These are phyloP conservation scores for Oncopodura yosiiana DNA, from an alignment of 1,140 invertebrate species.

Conservation along the genomic window DNA sequence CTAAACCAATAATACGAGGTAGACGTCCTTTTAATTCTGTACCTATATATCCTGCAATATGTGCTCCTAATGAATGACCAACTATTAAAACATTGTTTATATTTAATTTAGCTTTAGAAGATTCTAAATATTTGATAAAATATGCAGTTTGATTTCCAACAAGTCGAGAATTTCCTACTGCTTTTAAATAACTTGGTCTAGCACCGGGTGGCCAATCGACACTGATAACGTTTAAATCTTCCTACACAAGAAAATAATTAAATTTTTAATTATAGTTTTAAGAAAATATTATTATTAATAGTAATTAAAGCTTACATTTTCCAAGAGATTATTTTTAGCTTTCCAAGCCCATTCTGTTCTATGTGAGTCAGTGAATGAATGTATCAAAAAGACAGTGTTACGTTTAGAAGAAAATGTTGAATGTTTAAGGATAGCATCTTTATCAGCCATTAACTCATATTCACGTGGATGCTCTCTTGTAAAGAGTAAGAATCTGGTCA, in stretches of 20 bases:
- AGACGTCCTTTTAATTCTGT: constrained; percentile 5
- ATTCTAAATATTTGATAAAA: constrained; percentile 33
- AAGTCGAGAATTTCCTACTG: constrained; percentile 37
- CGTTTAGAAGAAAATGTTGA: constrained; percentile 11
- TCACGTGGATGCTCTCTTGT: constrained; percentile 11
- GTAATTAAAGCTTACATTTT: constrained; percentile 10
- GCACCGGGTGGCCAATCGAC: constrained; percentile 39
- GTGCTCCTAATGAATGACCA: constrained; percentile 26
- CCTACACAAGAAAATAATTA: constrained; percentile 30
- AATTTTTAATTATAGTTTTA: constrained; percentile 22
- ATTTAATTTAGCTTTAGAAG: constrained; percentile 11
- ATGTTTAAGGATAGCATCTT: constrained; percentile 15
- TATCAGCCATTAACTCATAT: constrained; percentile 20
- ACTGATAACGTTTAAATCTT: constrained; percentile 37
- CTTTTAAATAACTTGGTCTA: constrained; percentile 36
- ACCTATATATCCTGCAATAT: constrained; percentile 22
- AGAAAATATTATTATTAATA: neutral
- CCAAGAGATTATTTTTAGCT: constrained; percentile 19
- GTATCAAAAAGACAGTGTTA: constrained; percentile 21
- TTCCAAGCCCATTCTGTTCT: constrained; percentile 6
- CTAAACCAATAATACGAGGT: constrained; percentile 37
- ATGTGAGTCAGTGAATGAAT: constrained; percentile 25
- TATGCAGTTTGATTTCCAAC: constrained; percentile 37
- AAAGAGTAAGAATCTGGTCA: constrained; percentile 23
- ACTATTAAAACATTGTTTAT: constrained; percentile 14